Evolutionary conservation across 2,797 vertebrate species (phyloP).

Genomic region (Neosalanx taihuensis): DNA sequence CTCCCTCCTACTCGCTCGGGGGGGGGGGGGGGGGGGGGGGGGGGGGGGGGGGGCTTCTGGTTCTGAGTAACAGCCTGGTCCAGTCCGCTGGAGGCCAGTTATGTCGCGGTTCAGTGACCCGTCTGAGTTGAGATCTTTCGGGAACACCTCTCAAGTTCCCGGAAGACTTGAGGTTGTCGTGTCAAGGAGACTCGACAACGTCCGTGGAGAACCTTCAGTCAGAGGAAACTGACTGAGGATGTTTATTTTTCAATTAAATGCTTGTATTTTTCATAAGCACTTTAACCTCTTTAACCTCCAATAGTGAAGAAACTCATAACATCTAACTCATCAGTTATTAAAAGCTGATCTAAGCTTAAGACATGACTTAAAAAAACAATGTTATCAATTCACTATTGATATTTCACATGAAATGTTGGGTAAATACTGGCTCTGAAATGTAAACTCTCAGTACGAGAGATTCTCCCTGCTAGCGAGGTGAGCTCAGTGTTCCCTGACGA

Average conservation of each 20-base stretch:
- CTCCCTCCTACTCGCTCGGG: not conserved
- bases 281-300: too few species aligned
- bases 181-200: too few species aligned
- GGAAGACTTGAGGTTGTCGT: slow-evolving; percentile 1
- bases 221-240: too few species aligned
- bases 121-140: slow-evolving; percentile 14
- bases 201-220: not conserved
- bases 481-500: not conserved
- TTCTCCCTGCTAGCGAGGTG: not conserved
- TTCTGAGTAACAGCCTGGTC: not conserved
- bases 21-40: too few species aligned
- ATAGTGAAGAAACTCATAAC: too few species aligned
- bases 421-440: too few species aligned
- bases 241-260: too few species aligned
- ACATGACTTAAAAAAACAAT: not conserved
- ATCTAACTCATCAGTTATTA: not conserved
- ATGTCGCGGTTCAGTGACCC: slow-evolving; percentile 41
- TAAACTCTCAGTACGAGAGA: not conserved
- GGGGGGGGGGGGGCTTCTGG: not conserved
- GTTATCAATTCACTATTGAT: too few species aligned
- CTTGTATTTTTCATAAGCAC: too few species aligned
- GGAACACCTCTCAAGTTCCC: slow-evolving; percentile 32
- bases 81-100: slow-evolving; percentile 18
- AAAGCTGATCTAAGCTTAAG: not conserved
- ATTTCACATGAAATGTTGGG: not conserved